Evolutionary conservation across 2,888 invertebrate species (phyloP), one percentile per base, ranked within the genome.

Genomic region (Dascillus cervinus): DNA sequence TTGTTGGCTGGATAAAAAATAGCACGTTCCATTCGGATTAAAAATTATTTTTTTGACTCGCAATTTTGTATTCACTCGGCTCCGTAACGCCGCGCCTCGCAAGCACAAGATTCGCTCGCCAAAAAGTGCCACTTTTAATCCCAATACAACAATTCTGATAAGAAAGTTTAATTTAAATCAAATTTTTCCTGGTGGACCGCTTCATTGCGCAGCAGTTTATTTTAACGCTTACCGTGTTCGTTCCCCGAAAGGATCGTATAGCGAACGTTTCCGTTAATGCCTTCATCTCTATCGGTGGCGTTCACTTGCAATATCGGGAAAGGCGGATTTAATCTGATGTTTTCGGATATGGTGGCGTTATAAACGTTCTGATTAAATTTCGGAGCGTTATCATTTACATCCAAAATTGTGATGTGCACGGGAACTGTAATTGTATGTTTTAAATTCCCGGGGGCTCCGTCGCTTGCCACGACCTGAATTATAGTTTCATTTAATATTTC

Each of bases 321-420:
- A 0, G 88, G 86, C 0, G 90, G 87, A 55, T 80, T 77, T 10
- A 86, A 62, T 6, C 83, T 77, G 1, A 86, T 70, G 59, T 88
- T 90, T 60, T 92, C 91, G 0, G 86, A 83, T 8, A 92, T 83
- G 0, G 79, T 82, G 1, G 82, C 79, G 47, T 78, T 76, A 62
- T 90, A 92, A 4, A 75, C 75, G 25, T 76, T 75, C 46, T 83
- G 81, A 0, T 75, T 76, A 62, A 95, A 94, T 23, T 77, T 66
- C 0, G 94, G 94, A 0, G 79, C 66, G 64, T 92, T 89, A 62
- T 94, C 92, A 62, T 94, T 92, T n/a, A 85, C 76, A 59, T 94
- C 92, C 13, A 75, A 56, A 5, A 92, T 71, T 60, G 78, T 79
- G 22, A 90, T 76, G 52, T 81, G 75, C 2, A 89, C 84, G 12